phyloP scores from a whole-genome alignment of 2,113 vertebrate species.

The Gopherus evgoodei region DNA sequence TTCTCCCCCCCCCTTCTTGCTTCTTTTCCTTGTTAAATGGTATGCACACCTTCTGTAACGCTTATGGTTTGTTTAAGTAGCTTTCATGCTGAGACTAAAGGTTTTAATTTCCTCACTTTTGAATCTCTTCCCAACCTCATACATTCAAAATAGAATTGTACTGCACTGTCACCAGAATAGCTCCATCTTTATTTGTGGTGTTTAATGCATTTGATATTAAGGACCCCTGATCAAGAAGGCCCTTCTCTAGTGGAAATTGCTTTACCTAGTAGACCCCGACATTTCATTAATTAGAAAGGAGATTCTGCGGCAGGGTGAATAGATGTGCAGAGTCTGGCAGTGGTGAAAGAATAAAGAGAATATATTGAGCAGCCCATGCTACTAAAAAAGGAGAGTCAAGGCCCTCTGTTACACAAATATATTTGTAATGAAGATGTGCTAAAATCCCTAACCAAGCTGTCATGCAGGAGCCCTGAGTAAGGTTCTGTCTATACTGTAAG shows the following conservation, averaged over 20 bases:
- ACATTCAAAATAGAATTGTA: neutral
- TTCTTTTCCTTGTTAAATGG: constrained; percentile 66
- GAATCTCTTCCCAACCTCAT: neutral
- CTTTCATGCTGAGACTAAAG: constrained; percentile 39
- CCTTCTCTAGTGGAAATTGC: neutral
- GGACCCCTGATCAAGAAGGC: neutral
- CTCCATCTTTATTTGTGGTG: neutral
- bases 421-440: constrained; percentile 39
- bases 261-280: neutral
- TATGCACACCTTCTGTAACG: constrained; percentile 60
- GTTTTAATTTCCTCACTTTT: constrained; percentile 60
- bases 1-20: constrained; percentile 69
- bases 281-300: neutral
- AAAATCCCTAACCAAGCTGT: neutral
- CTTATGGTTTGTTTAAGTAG: constrained; percentile 30
- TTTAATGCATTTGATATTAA: neutral
- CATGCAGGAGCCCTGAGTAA: neutral
- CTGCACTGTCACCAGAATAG: neutral
- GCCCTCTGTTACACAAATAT: neutral
- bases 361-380: neutral
- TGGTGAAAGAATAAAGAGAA: neutral
- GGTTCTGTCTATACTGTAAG: neutral
- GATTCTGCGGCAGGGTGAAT: neutral
- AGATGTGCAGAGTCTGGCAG: neutral
- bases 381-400: neutral